phyloP scores from a whole-genome alignment of 1,140 invertebrate genomes.

The Drosophila ironensis region DNA sequence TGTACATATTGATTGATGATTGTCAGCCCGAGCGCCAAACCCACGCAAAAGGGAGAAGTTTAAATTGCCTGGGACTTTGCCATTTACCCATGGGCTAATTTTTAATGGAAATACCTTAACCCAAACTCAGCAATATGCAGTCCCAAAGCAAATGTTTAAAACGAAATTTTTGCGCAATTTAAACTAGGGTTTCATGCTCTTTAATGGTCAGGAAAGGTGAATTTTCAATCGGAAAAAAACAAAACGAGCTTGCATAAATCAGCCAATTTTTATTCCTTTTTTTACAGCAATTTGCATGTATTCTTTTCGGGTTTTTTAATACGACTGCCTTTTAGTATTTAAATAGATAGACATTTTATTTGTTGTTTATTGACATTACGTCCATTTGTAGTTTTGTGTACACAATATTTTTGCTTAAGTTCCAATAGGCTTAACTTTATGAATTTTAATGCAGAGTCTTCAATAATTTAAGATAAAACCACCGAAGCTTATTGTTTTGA shows the following conservation, averaged over 20 bases:
- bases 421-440: background rate
- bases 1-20: slow-evolving; percentile 74
- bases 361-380: too few relatives aligned
- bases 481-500: background rate
- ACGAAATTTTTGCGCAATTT: slow-evolving; percentile 12
- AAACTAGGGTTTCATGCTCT: slow-evolving; percentile 11
- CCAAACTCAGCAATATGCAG: slow-evolving; percentile 53
- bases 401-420: too few relatives aligned
- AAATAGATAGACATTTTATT: too few relatives aligned
- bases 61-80: slow-evolving; percentile 55
- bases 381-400: too few relatives aligned
- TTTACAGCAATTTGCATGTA: too few relatives aligned
- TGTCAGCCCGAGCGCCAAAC: slow-evolving; percentile 51
- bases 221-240: background rate
- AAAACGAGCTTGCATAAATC: slow-evolving; percentile 2
- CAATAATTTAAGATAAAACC: background rate
- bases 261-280: background rate
- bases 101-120: slow-evolving; percentile 68
- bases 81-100: slow-evolving; percentile 58
- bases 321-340: too few relatives aligned
- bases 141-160: slow-evolving; percentile 51
- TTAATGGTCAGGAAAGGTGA: slow-evolving; percentile 15
- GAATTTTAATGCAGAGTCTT: background rate
- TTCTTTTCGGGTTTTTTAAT: too few relatives aligned
- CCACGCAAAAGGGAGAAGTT: slow-evolving; percentile 54